Percentiles rank a stretch among this genome's conserved stretches.
Conservation (phyloP, 2,113 vertebrate genomes). For the Protobothrops mucrosquamatus region DNA sequence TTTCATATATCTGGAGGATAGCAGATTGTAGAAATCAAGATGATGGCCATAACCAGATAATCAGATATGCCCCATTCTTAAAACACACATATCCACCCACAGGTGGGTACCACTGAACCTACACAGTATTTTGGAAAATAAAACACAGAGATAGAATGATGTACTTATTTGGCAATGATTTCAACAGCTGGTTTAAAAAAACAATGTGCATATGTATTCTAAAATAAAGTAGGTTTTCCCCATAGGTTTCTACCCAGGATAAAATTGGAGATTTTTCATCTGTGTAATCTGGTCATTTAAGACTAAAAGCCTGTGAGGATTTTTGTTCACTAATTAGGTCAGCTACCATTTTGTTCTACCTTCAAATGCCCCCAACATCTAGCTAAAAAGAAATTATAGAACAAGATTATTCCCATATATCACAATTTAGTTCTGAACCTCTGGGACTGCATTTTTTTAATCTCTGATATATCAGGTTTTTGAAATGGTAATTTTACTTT, state of each 20-base stretch:
- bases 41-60: not conserved
- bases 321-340: conserved; percentile 46
- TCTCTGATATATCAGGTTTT: not conserved
- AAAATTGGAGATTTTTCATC: not conserved
- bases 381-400: not conserved
- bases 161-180: not conserved
- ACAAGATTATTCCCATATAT: conserved; percentile 6
- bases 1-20: not conserved
- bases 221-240: not conserved
- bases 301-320: conserved; percentile 38
- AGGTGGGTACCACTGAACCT: not conserved
- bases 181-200: not conserved
- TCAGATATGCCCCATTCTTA: not conserved
- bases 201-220: not conserved
- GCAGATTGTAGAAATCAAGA: not conserved
- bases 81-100: not conserved
- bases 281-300: not conserved
- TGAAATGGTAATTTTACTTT: conserved; percentile 5
- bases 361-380: conserved; percentile 25
- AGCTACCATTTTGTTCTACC: conserved; percentile 5
- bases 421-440: not conserved
- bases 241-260: not conserved
- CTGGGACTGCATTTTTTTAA: not conserved
- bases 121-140: not conserved
- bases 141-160: not conserved